These are phyloP conservation scores for Sinocyclocheilus maitianheensis DNA, from an alignment of 2,113 vertebrate genomes.

Conservation along the genomic window DNA sequence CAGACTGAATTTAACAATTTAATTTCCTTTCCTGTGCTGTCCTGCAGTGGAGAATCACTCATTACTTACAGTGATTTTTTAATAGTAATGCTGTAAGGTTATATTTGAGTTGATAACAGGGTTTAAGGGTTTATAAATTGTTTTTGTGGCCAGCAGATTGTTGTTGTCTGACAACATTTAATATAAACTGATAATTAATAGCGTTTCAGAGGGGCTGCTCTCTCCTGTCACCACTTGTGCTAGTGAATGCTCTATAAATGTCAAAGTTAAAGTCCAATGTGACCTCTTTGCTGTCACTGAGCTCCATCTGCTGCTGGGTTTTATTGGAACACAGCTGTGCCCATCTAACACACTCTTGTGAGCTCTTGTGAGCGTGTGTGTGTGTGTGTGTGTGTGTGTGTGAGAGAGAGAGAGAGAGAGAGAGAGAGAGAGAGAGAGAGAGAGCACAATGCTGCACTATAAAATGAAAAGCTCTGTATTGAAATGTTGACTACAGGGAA, in stretches of 20 bases:
- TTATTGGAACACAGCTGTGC: conserved; percentile 49
- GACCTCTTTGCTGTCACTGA: conserved; percentile 37
- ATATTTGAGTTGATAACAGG: not conserved
- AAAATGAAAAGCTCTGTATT: conserved; percentile 9
- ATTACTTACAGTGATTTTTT: not conserved
- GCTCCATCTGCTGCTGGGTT: conserved; percentile 48
- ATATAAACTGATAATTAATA: conserved; percentile 28
- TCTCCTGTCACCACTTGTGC: conserved; percentile 25
- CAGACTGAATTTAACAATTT: not conserved
- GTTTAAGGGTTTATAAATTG: not conserved
- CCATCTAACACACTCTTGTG: conserved; percentile 18
- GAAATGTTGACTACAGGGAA: conserved; percentile 13
- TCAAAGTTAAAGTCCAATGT: conserved; percentile 48
- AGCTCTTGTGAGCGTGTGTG: not conserved
- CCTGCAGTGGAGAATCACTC: not conserved
- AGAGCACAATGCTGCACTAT: not conserved
- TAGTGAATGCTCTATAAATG: conserved; percentile 32
- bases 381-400: not conserved
- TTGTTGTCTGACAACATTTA: conserved; percentile 23
- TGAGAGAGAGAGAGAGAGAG: too few species aligned
- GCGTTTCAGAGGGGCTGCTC: conserved; percentile 3
- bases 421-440: not conserved
- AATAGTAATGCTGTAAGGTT: not conserved
- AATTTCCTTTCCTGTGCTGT: not conserved
- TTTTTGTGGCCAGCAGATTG: not conserved